Percentiles rank a stretch among this genome's conserved stretches.
Evolutionary conservation across 2,888 invertebrate genomes (phyloP).

Genomic region (Schrankia costaestrigalis): DNA sequence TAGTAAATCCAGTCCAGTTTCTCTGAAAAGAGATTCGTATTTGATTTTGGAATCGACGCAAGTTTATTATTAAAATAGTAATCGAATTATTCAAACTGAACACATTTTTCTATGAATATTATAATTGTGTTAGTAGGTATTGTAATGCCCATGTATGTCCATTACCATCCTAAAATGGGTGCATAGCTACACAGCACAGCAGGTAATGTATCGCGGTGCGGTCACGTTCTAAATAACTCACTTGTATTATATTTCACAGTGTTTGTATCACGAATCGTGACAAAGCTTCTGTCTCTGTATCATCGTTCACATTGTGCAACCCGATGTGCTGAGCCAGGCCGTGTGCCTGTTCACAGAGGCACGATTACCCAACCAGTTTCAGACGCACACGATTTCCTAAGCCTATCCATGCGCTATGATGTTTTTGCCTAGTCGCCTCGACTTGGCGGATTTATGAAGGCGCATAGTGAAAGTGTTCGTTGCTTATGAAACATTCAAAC

Average conservation of each 20-base stretch:
- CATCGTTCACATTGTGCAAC: conserved; percentile 60
- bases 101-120: conserved; percentile 9
- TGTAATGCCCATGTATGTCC: conserved; percentile 15
- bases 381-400: conserved; percentile 59
- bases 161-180: conserved; percentile 40
- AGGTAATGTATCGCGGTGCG: conserved; percentile 53
- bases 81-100: conserved; percentile 15
- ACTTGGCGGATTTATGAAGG: conserved; percentile 46
- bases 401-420: conserved; percentile 41
- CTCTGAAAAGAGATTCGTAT: conserved; percentile 15
- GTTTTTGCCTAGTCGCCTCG: conserved; percentile 47
- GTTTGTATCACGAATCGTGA: conserved; percentile 59
- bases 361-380: conserved; percentile 58
- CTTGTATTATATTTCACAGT: conserved; percentile 64
- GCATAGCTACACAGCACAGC: conserved; percentile 39
- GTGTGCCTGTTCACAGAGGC: conserved; percentile 58
- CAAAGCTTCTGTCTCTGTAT: conserved; percentile 55
- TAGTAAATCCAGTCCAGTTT: conserved; percentile 17
- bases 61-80: conserved; percentile 17
- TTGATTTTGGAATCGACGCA: conserved; percentile 10
- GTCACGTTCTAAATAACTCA: conserved; percentile 71
- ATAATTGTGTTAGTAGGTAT: conserved; percentile 6
- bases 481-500: conserved; percentile 44
- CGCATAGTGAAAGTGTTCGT: conserved; percentile 56
- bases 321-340: conserved; percentile 48